Evolutionary conservation across 2,113 vertebrate species (phyloP), one percentile per base, ranked within the genome.

Genomic region (Gorsachius goisagi): DNA sequence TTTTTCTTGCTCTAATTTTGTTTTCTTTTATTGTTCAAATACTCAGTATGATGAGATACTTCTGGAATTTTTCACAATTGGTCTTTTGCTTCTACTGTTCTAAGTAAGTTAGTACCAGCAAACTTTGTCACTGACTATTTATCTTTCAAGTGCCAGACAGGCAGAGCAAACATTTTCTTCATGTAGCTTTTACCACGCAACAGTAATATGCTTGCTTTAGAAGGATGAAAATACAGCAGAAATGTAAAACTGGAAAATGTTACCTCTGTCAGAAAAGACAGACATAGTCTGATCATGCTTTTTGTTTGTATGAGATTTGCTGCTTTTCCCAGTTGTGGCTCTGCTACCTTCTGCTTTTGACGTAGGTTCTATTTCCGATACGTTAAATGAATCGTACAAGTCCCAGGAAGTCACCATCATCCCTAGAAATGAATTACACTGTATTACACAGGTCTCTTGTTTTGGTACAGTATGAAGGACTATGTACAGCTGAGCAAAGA

Each of bases 351-450:
- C 91, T 64, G 11, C 27, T 59, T 88, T 93, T 41, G 60, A 9
- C 9, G 85, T 5, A 24, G 68, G 7, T 24, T 95, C 59, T 41
- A 26, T 15, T 80, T 97, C 97, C 11, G 63, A 24, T 17, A 64
- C 63, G 2, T 85, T 50, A 67, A 95, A 97, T 1, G 98, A 95
- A 74, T 98, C 95, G 47, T 98, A 98, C 85, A 99, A 92, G 96
- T 99, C 98, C 98, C 99, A 99, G 39, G 55, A 26, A 47, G 98
- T 99, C 56, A 98, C 98, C 93, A 92, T 96, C 30, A 90, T 19
- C 35, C 98, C 99, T 99, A 94, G 49, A 53, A 56, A 90, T 5
- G 32, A 58, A 88, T 78, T 27, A 59, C n/a, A n/a, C 12, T 8
- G 9, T 23, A 14, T 56, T 30, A 69, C 5, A 15, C 4, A 10